Conservation (phyloP, 53 echinoderm and acorn worm genomes). For the Stichopus horrens region DNA sequence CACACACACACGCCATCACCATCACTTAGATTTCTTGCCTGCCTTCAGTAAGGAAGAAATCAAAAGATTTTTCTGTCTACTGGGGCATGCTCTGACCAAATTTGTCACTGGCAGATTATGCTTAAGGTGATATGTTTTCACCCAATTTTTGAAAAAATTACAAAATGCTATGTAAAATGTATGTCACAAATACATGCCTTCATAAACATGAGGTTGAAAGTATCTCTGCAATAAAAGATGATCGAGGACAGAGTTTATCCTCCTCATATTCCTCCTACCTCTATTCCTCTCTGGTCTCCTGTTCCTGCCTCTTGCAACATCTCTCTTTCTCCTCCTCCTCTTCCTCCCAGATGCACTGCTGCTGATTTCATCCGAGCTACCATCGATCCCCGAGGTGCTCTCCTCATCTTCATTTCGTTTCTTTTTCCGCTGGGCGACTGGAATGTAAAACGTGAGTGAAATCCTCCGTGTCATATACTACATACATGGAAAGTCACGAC, state of each 20-base stretch:
- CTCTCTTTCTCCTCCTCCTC: background rate
- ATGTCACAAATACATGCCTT: background rate
- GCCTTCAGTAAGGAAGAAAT: too few species aligned
- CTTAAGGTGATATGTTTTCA: too few species aligned
- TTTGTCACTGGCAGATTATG: too few species aligned
- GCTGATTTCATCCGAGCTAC: constrained; percentile 10
- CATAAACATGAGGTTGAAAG: background rate
- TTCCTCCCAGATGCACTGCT: constrained; percentile 1
- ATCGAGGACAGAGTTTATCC: background rate
- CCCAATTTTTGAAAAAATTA: too few species aligned
- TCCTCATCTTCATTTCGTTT: constrained; percentile 7
- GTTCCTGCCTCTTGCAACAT: background rate
- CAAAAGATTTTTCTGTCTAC: too few species aligned
- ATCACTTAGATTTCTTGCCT: too few species aligned
- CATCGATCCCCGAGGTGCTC: constrained; percentile 21
- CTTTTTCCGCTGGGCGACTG: background rate
- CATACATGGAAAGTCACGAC: too few species aligned
- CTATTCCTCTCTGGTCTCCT: background rate
- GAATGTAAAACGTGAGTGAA: background rate
- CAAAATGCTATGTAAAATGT: too few species aligned
- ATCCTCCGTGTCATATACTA: too few species aligned
- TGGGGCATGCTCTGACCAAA: too few species aligned
- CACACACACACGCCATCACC: too few species aligned
- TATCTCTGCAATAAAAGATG: background rate
- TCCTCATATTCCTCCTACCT: background rate